phyloP scores from a whole-genome alignment of 2,888 invertebrate species.

The Papilio elwesi region DNA sequence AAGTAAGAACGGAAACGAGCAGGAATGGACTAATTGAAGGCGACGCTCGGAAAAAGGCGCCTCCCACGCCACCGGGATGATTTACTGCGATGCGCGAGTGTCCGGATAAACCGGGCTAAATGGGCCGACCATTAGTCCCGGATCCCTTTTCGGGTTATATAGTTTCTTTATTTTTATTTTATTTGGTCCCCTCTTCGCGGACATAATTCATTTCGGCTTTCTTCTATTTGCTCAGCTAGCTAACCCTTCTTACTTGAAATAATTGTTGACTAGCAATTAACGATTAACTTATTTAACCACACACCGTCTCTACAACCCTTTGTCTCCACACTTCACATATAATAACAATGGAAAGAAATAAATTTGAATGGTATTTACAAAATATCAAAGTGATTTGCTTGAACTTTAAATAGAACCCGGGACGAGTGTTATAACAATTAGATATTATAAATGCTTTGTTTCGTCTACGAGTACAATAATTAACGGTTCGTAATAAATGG shows the following conservation, averaged over 20 bases:
- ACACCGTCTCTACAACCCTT: background rate
- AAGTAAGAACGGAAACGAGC: constrained; percentile 42
- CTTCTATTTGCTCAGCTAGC: constrained; percentile 43
- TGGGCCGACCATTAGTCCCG: constrained; percentile 65
- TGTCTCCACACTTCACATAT: too few species aligned
- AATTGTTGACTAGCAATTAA: constrained; percentile 47
- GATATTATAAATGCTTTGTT: background rate
- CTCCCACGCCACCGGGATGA: constrained; percentile 53
- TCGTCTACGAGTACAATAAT: too few species aligned
- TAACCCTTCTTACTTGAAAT: constrained; percentile 57
- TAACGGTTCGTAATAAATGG: too few species aligned
- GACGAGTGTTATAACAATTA: background rate
- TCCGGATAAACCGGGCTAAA: constrained; percentile 65
- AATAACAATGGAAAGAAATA: too few species aligned
- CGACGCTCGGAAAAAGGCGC: constrained; percentile 55
- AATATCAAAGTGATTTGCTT: too few species aligned
- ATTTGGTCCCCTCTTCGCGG: constrained; percentile 49
- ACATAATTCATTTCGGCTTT: constrained; percentile 41
- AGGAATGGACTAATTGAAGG: constrained; percentile 56
- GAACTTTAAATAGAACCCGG: too few species aligned
- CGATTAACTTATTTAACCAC: background rate
- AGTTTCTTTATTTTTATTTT: constrained; percentile 56
- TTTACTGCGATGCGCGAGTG: constrained; percentile 60
- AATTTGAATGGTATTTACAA: too few species aligned
- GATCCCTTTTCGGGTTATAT: constrained; percentile 52